Evolutionary conservation across 35 echinoderm and acorn worm species (phyloP), one percentile per base, ranked within the genome.

Genomic region (Holothuria glaberrima): DNA sequence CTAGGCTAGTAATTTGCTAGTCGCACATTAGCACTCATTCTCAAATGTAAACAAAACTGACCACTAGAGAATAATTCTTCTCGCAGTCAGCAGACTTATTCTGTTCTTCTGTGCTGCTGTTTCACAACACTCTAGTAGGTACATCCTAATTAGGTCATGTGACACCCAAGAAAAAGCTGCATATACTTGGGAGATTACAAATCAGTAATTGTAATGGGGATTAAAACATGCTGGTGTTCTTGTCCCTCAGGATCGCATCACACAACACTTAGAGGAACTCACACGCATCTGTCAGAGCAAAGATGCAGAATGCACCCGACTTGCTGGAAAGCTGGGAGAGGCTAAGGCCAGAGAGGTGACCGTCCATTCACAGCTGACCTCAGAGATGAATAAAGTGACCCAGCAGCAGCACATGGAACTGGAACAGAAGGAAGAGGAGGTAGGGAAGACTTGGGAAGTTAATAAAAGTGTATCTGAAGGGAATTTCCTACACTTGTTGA

Each of bases 381-480:
- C 80, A 30, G 90, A 98, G 82, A 61, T 98, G 58, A 72, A 82
- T 27, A 87, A 90, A 26, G 71, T 94, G 22, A 91, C 87, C 30
- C 68, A 91, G 20, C 82, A 77, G 48, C 90, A 92, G 56, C 74
- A 89, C 33, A 35, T 56, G 26, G 96, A 94, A 48, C 30, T 92
- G 61, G 88, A 87, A 31, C 66, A 90, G 59, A 94, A 89, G 59
- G 96, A 98, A 67, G 48, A 71, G 12, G 88, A 98, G 96, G 96
- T 98, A 38, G 19, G 73, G 29, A 9, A 27, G 17, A 12, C 25
- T 30, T 69, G 28, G n/a, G 18, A 65, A 28, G 28, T 41, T 75
- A 12, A 22, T 44, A 75, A 71, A 30, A 71, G 16, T 71, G 3
- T 86, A n/a, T n/a, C n/a, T n/a, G n/a, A n/a, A n/a, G n/a, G n/a